phyloP scores from a whole-genome alignment of 2,797 vertebrate species.

The Urocyon cinereoargenteus region DNA sequence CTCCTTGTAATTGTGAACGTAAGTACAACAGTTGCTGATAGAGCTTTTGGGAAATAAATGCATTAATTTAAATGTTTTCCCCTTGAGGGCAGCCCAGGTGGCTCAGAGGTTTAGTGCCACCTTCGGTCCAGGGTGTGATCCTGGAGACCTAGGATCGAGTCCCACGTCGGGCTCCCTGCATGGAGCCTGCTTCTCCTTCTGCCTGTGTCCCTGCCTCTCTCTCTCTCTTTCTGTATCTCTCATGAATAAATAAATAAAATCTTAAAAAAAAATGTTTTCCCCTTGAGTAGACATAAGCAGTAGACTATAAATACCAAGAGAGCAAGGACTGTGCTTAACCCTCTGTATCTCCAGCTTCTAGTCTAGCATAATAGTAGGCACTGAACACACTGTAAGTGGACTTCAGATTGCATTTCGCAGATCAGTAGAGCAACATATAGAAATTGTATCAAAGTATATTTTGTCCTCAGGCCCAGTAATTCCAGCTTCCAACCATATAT shows the following conservation, averaged over 20 bases:
- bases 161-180: too few species aligned
- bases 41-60: neutral
- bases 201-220: too few species aligned
- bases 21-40: neutral
- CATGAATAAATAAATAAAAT: too few species aligned
- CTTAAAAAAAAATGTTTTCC: neutral
- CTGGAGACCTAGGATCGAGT: too few species aligned
- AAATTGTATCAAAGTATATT: neutral
- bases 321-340: neutral
- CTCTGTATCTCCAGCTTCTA: neutral
- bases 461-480: constrained; percentile 7
- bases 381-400: neutral
- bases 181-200: too few species aligned
- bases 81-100: too few species aligned
- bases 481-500: neutral
- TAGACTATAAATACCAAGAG: neutral
- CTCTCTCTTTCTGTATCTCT: too few species aligned
- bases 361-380: neutral
- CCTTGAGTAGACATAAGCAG: neutral
- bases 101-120: too few species aligned
- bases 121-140: too few species aligned
- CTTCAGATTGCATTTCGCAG: neutral
- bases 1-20: neutral
- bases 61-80: neutral
- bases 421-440: neutral